Evolutionary conservation across 1,140 invertebrate genomes (phyloP).

Genomic region (Drosophila ironensis): DNA sequence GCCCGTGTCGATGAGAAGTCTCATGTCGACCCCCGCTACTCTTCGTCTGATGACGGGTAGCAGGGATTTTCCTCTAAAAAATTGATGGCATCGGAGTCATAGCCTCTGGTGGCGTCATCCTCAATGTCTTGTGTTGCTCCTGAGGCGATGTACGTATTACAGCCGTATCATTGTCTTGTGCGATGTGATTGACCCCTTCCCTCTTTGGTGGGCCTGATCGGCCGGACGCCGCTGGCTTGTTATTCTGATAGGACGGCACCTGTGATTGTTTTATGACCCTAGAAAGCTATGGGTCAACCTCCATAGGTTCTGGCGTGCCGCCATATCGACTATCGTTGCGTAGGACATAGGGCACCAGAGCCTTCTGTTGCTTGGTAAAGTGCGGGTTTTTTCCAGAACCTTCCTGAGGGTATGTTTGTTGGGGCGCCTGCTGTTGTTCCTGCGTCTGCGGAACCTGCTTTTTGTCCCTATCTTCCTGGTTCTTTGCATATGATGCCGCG

Average conservation of each 20-base stretch:
- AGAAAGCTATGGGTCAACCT: conserved; percentile 20
- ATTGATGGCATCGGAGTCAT: conserved; percentile 16
- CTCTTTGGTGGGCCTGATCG: background rate
- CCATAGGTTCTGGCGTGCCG: conserved; percentile 16
- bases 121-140: conserved; percentile 1
- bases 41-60: no score
- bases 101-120: background rate
- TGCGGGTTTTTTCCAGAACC: conserved; percentile 8
- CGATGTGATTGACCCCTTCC: conserved; percentile 9
- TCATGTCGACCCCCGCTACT: no score
- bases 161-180: background rate
- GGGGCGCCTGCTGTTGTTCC: background rate
- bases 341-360: background rate
- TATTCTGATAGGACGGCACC: background rate
- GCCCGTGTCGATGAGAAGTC: no score
- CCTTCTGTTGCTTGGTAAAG: conserved; percentile 9
- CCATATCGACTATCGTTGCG: background rate
- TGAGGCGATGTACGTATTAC: conserved; percentile 1
- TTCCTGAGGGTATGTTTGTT: background rate
- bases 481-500: conserved; percentile 1
- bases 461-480: conserved; percentile 5
- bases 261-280: conserved; percentile 3
- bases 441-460: background rate
- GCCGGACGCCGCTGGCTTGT: background rate
- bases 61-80: no score